Percentiles rank a stretch among this genome's conserved stretches.
Evolutionary conservation across 1,140 invertebrate species (phyloP).

Genomic region (Saccostrea cuccullata): DNA sequence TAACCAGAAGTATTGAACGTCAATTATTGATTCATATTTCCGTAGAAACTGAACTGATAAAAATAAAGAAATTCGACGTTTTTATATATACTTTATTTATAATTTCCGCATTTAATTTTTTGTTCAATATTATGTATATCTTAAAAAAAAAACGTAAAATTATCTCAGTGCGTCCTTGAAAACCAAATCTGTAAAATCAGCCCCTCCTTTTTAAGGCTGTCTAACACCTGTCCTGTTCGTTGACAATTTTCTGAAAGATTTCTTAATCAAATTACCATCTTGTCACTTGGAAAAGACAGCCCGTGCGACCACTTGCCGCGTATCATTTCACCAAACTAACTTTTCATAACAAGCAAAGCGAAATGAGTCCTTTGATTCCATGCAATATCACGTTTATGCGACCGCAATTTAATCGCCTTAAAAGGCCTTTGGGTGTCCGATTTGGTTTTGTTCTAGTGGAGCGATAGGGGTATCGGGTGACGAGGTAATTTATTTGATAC

Average conservation of each 20-base stretch:
- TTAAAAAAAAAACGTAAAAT: neutral
- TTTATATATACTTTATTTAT: no score
- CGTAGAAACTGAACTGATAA: no score
- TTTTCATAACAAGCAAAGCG: conserved; percentile 27
- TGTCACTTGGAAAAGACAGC: conserved; percentile 26
- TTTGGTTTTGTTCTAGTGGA: conserved; percentile 25
- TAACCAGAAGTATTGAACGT: no score
- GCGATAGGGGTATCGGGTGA: neutral
- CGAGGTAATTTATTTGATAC: conserved; percentile 33
- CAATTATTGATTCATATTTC: no score
- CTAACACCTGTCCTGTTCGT: conserved; percentile 20
- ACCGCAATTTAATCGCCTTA: neutral
- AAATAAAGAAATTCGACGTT: no score
- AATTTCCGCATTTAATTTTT: no score
- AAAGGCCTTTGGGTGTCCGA: conserved; percentile 25
- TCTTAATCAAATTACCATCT: conserved; percentile 30
- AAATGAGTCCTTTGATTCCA: conserved; percentile 23
- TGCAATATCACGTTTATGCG: neutral
- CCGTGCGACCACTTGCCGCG: conserved; percentile 15
- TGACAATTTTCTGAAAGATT: conserved; percentile 33
- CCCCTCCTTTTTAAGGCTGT: conserved; percentile 4
- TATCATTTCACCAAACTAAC: conserved; percentile 26
- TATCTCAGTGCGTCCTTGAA: neutral
- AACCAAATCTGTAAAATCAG: neutral
- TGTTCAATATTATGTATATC: no score